Evolutionary conservation across 1,140 invertebrate species (phyloP).

Genomic region (Drosophila seguyi): DNA sequence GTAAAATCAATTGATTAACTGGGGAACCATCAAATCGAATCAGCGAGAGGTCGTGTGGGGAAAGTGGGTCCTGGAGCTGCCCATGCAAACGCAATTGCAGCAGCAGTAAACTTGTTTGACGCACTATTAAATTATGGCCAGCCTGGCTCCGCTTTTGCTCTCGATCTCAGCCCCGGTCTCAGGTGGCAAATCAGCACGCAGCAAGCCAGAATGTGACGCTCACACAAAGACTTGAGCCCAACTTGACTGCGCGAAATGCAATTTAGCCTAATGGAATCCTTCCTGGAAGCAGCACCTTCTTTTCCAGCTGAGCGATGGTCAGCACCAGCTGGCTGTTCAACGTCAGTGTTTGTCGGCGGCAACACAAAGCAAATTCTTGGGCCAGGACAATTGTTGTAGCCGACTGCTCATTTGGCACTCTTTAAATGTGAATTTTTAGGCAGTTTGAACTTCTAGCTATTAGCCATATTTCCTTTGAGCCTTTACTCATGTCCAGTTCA

Average conservation of each 20-base stretch:
- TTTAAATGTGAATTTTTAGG: not conserved
- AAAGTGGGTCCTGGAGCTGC: not conserved
- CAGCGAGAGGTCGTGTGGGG: constrained; percentile 19
- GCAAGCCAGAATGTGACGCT: constrained; percentile 16
- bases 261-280: constrained; percentile 44
- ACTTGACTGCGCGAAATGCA: constrained; percentile 16
- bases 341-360: not conserved
- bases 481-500: not conserved
- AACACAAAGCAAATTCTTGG: constrained; percentile 15
- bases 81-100: constrained; percentile 49
- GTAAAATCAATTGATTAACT: constrained; percentile 61
- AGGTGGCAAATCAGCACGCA: constrained; percentile 46
- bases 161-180: not conserved
- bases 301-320: constrained; percentile 11
- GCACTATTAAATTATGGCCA: constrained; percentile 51
- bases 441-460: not conserved
- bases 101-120: constrained; percentile 35
- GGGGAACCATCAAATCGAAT: constrained; percentile 43
- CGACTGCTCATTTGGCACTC: constrained; percentile 1
- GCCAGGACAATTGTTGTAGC: not conserved
- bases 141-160: not conserved
- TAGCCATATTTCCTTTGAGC: not conserved
- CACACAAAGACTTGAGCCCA: constrained; percentile 21
- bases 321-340: constrained; percentile 16
- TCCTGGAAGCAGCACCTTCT: not conserved